Conservation (phyloP, 2,797 vertebrate genomes). For the Balearica regulorum region DNA sequence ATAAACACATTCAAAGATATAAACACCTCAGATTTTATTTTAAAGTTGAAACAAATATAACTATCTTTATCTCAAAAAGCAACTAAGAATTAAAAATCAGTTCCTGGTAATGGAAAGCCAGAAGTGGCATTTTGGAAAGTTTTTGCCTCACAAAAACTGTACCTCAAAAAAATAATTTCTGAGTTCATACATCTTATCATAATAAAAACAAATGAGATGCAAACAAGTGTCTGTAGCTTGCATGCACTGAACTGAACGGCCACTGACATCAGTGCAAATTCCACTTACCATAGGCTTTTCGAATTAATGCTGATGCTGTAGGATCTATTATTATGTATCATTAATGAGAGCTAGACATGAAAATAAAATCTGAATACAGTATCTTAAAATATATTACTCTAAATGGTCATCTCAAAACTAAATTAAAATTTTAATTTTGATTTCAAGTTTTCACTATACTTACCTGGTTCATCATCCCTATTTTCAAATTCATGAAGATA, state of each 20-base stretch:
- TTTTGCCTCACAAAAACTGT: not conserved
- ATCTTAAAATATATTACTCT: not conserved
- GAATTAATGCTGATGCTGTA: not conserved
- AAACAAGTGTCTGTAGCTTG: not conserved
- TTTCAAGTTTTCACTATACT: not conserved
- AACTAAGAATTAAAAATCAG: not conserved
- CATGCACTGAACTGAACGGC: not conserved
- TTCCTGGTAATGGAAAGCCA: not conserved
- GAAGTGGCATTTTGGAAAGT: not conserved
- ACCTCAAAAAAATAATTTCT: not conserved
- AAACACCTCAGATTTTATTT: not conserved
- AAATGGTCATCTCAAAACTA: not conserved
- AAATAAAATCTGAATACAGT: not conserved
- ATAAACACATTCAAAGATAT: constrained; percentile 9
- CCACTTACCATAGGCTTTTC: not conserved
- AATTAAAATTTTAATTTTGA: not conserved
- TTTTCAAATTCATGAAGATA: not conserved
- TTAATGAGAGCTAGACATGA: not conserved
- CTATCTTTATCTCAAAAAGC: not conserved
- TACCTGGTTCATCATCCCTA: not conserved
- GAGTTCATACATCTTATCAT: not conserved
- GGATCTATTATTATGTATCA: not conserved
- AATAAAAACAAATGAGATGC: not conserved
- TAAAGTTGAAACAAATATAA: constrained; percentile 48
- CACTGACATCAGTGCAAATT: not conserved